Percentiles rank a stretch among this genome's conserved stretches.
Conservation (phyloP, 2,888 invertebrate genomes). For the Cerceris ruficornis region DNA sequence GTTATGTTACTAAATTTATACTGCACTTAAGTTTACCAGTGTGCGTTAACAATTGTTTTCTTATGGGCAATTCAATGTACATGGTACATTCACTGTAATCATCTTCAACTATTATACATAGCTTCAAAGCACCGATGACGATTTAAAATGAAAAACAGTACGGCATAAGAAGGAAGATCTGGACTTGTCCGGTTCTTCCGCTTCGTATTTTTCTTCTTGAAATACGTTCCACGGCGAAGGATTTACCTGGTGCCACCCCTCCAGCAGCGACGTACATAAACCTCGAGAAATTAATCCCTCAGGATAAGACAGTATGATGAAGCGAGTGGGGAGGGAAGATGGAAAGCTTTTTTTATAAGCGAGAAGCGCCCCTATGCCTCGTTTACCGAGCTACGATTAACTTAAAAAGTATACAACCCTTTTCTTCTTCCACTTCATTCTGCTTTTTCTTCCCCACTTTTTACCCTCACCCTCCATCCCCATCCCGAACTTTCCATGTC, state of each 20-base stretch:
- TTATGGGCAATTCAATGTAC: too few species aligned
- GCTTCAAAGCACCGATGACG: constrained; percentile 28
- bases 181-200: constrained; percentile 53
- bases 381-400: constrained; percentile 74
- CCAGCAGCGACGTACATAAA: constrained; percentile 64
- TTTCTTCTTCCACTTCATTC: constrained; percentile 32
- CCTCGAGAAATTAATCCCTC: constrained; percentile 73
- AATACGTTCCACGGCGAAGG: constrained; percentile 55
- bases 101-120: constrained; percentile 19
- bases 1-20: too few species aligned
- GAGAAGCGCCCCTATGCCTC: constrained; percentile 68
- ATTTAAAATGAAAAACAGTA: constrained; percentile 48
- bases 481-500: background rate
- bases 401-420: constrained; percentile 70
- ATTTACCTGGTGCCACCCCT: constrained; percentile 61
- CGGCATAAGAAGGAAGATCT: constrained; percentile 15
- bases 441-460: constrained; percentile 13
- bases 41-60: background rate
- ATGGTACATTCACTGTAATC: constrained; percentile 35
- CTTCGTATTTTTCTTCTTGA: constrained; percentile 64
- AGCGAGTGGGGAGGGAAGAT: constrained; percentile 57
- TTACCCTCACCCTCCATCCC: background rate
- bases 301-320: constrained; percentile 71
- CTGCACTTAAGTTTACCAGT: too few species aligned
- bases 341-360: constrained; percentile 63